Base-by-base conservation (phyloP, 2,113 vertebrate genomes). In the Spea bombifrons region DNA sequence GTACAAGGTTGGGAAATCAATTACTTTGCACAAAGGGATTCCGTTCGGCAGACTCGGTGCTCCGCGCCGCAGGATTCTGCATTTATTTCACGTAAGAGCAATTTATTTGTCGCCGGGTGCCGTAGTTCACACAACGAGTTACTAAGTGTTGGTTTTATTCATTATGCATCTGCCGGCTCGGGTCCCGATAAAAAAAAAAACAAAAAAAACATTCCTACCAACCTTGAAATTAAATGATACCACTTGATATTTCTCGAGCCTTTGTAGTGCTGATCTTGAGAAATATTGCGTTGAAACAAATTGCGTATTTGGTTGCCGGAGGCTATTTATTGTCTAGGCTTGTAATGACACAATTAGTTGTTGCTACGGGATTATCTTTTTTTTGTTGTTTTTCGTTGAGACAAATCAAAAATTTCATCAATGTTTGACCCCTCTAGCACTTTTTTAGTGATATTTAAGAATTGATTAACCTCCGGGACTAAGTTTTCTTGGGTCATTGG, bases 171-270 rank as follows among this genome's bases (percentile, higher is more conserved):
- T 66, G 15, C 8, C 55, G 63, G 61, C 49, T 72, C 15, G 43
- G 76, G 69, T 73, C 70, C 65, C 5, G 66, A 73, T 50, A 66
- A 43, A 53, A 73, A 57, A 48, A 8, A 5, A 72, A 59, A 66
- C 57, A 43, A 53, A 73, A 57, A 48, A 8, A 5, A 72, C 69
- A 66, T 66, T 73, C 53, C 61, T 57, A 10, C 48, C 61, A 79
- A 71, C 70, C 77, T 73, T 79, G 70, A 79, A 73, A 73, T 79
- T 57, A 73, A 73, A 73, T 79, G 46, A 73, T 79, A 79, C 9
- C 5, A 43, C 63, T 73, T 79, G 61, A 72, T 50, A 73, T 67
- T 73, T 66, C 9, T 57, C 46, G 63, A 57, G 70, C 61, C 13
- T 49, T 64, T 45, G 15, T 69, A 43, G 44, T 6, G 30, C 10